Evolutionary conservation across 2,888 invertebrate species (phyloP), one percentile per base, ranked within the genome.

Genomic region (Spisula solida): DNA sequence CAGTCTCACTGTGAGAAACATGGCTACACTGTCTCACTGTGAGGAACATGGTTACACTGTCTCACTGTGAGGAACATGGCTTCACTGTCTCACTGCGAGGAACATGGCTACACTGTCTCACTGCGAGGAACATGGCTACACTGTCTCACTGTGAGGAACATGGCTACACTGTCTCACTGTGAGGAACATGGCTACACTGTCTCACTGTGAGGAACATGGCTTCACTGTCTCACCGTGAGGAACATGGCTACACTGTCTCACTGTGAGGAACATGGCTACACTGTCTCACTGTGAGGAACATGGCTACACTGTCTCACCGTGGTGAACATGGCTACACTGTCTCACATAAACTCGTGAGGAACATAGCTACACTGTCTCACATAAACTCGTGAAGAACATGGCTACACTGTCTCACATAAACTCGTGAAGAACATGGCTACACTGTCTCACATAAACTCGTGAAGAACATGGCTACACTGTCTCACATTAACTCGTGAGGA

Each of bases 401-500:
- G n/a, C n/a, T 56, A n/a, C n/a, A 56, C 18, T 56, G 16, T 56
- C 56, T 56, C 16, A 56, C 56, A 56, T 56, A 56, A 56, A 56
- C 56, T 56, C 56, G 56, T 56, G 56, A 56, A 18, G 20, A 16
- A 20, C 56, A 56, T 20, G 56, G 18, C n/a, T 56, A 56, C n/a
- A 56, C 18, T 56, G 16, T 56, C 56, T 56, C 56, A 56, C 56
- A 56, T 56, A 56, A 56, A 56, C 56, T 56, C 56, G 56, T 56
- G 56, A 56, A 18, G 20, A 16, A 20, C 56, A 16, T 20, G 56
- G 18, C n/a, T 56, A 47, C 47, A 47, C 6, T 47, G 47, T 56
- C 56, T 10, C 56, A 10, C 56, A 56, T 56, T 12, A 56, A 56
- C 56, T 56, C 56, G 56, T 56, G 56, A 56, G 16, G 20, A 16